Base-by-base conservation (phyloP, 2,888 invertebrate species). In the Entomobrya multifasciata region DNA sequence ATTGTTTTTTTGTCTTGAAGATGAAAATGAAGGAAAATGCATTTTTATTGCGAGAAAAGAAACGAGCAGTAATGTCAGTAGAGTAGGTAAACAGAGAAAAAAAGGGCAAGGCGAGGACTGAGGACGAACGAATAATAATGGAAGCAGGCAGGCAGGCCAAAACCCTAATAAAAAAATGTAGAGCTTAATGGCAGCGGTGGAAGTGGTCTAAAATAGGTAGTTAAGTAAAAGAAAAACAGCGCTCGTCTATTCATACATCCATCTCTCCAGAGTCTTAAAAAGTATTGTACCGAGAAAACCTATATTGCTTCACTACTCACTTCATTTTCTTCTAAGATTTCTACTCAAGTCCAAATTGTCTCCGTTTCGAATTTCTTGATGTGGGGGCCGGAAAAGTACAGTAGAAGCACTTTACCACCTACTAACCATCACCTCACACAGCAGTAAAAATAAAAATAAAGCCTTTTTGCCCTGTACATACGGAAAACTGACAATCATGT, bases 321-420 rank as follows among this genome's bases (percentile, higher is more conserved):
- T 13, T 11, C 47, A 47, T 70, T 70, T 70, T 22, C 22, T 70
- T n/a, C n/a, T n/a, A n/a, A n/a, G n/a, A n/a, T n/a, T n/a, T n/a
- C n/a, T n/a, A n/a, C 22, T 47, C 44, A 10, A 20, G 70, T 70
- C 47, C 44, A 22, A 47, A 70, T 70, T 70, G 70, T 70, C 70
- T 70, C 70, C 70, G 70, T 70, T 70, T 70, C 70, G 70, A 44
- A 44, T 70, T 70, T 70, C 47, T 44, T 20, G n/a, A 5, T 47
- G 36, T 20, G 5, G 70, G 44, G 70, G 13, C 70, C 44, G 47
- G 70, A 41, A 6, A 36, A 13, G 36, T 36, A 17, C n/a, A 41
- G 17, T 62, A 47, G 47, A 41, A 70, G 47, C 70, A 70, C 20
- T 47, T 44, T 70, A 47, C 70, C 47, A 47, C 25, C 57, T 13